These are phyloP conservation scores for Cryptotermes secundus DNA, from an alignment of 1,140 invertebrate genomes.

Conservation along the genomic window DNA sequence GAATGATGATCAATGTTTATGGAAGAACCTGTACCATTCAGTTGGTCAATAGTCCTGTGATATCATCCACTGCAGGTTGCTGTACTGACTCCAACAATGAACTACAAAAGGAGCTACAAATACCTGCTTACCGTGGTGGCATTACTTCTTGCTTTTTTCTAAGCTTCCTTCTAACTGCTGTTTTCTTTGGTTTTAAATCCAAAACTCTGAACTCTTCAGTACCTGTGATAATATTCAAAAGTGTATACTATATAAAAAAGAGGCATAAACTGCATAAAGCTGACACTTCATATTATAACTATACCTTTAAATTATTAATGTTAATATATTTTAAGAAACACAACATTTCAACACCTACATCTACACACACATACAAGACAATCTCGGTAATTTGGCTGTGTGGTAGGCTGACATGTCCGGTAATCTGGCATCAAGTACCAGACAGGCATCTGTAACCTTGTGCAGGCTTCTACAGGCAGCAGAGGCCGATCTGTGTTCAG, in stretches of 20 bases:
- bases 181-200: constrained; percentile 43
- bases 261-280: neutral
- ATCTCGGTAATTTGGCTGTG: too few relatives aligned
- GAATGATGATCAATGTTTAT: neutral
- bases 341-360: neutral
- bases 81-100: neutral
- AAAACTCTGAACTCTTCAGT: constrained; percentile 48
- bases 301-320: neutral
- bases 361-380: too few relatives aligned
- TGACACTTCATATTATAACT: neutral
- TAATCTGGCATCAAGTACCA: too few relatives aligned
- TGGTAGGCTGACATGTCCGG: too few relatives aligned
- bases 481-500: too few relatives aligned
- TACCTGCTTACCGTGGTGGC: constrained; percentile 22
- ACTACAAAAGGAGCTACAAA: neutral
- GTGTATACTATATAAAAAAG: neutral
- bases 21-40: neutral
- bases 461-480: too few relatives aligned
- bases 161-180: constrained; percentile 3
- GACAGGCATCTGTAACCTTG: too few relatives aligned
- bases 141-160: neutral
- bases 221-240: neutral
- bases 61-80: neutral
- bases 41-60: neutral
- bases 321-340: neutral